phyloP scores from a whole-genome alignment of 2,888 invertebrate species.

The Macrosoma leucophasiata region DNA sequence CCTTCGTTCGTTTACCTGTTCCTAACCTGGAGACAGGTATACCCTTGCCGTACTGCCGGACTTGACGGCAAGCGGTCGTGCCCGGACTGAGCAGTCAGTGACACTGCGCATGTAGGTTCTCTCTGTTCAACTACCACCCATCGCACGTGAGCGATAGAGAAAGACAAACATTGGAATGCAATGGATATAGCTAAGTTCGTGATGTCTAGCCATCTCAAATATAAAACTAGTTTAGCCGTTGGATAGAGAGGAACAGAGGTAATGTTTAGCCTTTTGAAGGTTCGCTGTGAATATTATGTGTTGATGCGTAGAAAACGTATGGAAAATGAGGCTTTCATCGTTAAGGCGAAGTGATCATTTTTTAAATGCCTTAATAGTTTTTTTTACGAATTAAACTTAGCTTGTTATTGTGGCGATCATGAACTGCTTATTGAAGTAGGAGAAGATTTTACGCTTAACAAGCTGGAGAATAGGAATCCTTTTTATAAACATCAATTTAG shows the following conservation, averaged over 20 bases:
- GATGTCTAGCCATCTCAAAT: constrained; percentile 43
- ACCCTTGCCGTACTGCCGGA: constrained; percentile 27
- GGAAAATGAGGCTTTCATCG: constrained; percentile 61
- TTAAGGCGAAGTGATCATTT: constrained; percentile 55
- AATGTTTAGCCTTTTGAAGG: constrained; percentile 45
- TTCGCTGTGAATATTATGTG: constrained; percentile 48
- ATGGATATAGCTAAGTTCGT: constrained; percentile 47
- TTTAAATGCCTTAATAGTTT: too few relatives aligned
- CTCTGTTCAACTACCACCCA: constrained; percentile 38
- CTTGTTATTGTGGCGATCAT: too few relatives aligned
- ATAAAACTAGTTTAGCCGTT: constrained; percentile 30
- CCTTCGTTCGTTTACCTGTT: constrained; percentile 49
- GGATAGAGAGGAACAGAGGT: constrained; percentile 36
- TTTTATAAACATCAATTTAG: too few relatives aligned
- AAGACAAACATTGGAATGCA: constrained; percentile 51
- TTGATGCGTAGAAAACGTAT: constrained; percentile 53
- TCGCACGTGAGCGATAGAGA: constrained; percentile 39
- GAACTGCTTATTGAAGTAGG: too few relatives aligned
- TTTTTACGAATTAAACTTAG: too few relatives aligned
- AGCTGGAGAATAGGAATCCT: too few relatives aligned
- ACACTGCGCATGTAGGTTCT: constrained; percentile 58
- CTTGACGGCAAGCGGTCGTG: constrained; percentile 40
- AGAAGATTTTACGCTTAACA: too few relatives aligned
- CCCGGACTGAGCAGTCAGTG: constrained; percentile 65
- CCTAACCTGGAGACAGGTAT: constrained; percentile 23